Evolutionary conservation across 2,888 invertebrate genomes (phyloP).

Genomic region (Morpho deidamia): DNA sequence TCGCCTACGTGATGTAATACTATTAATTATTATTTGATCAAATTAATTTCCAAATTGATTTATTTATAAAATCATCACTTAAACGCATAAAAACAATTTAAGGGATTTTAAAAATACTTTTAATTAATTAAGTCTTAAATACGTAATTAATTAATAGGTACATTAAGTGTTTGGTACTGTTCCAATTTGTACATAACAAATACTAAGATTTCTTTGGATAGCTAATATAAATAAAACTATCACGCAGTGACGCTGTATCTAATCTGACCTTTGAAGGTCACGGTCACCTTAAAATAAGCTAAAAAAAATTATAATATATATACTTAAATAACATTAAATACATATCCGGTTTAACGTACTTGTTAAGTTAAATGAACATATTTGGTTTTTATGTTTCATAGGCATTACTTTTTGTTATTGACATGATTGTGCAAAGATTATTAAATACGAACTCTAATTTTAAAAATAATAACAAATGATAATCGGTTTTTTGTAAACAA

Average conservation of each 20-base stretch:
- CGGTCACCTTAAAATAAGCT: slow-evolving; percentile 29
- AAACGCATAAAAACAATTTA: no score
- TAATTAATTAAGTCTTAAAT: background rate
- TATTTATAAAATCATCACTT: no score
- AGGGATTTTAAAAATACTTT: no score
- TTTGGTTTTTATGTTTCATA: background rate
- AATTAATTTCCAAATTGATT: background rate
- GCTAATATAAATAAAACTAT: slow-evolving; percentile 14
- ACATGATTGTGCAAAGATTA: background rate
- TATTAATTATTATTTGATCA: background rate
- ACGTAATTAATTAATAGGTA: background rate
- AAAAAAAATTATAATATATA: no score
- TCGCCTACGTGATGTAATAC: slow-evolving; percentile 15
- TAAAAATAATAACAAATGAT: background rate
- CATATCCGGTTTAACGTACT: no score
- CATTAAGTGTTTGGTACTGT: slow-evolving; percentile 13
- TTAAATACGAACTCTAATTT: slow-evolving; percentile 1
- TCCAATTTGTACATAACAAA: slow-evolving; percentile 22
- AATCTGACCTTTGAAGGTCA: slow-evolving; percentile 66
- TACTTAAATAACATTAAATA: no score
- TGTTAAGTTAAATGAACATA: background rate
- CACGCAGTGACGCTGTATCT: slow-evolving; percentile 25
- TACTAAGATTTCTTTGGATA: slow-evolving; percentile 14
- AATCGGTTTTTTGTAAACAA: background rate
- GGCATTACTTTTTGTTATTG: background rate